Base-by-base conservation (phyloP, 2,888 invertebrate genomes). In the Amiota minor region DNA sequence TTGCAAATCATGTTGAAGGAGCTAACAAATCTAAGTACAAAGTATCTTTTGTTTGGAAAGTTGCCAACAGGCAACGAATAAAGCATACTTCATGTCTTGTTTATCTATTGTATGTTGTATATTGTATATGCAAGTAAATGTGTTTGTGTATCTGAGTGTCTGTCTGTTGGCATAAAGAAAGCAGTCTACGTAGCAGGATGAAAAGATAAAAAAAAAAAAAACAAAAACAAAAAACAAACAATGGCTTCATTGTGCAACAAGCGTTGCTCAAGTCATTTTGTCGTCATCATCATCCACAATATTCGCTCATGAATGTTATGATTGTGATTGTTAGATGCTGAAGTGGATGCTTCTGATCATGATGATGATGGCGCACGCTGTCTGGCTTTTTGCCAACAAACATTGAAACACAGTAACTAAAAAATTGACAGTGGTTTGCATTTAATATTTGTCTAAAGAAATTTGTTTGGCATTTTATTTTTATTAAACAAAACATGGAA, bases 151-250 rank as follows among this genome's bases (percentile, higher is more conserved):
- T 35, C 35, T 35, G 35, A 35, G 35, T 35, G 35, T 35, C 6
- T 35, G 35, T 35, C 6, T n/a, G 62, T 4, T 35, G 75, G 83
- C 78, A 79, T 76, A 75, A 81, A 76, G 75, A 76, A 61, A 75
- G 79, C 79, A 80, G 68, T 82, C 87, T 86, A 85, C 35, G 6
- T 86, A 86, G 80, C 83, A 80, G 82, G 79, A 82, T 86, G 86
- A 86, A 86, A 82, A 74, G 81, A 83, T 86, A 83, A 85, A 87
- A 35, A 35, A 35, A 6, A 35, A 35, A 35, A 35, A 35, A 23
- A 23, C n/a, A 23, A 2, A 23, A 35, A 3, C 0, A 2, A 35
- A 35, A 59, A 59, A 82, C 82, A 86, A 83, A 83, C 62, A 67
- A 84, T 83, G 86, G 81, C 84, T 86, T 84, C 81, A 81, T 80